These are phyloP conservation scores for Silurus glanis DNA, from an alignment of 2,113 vertebrate genomes.

Conservation along the genomic window DNA sequence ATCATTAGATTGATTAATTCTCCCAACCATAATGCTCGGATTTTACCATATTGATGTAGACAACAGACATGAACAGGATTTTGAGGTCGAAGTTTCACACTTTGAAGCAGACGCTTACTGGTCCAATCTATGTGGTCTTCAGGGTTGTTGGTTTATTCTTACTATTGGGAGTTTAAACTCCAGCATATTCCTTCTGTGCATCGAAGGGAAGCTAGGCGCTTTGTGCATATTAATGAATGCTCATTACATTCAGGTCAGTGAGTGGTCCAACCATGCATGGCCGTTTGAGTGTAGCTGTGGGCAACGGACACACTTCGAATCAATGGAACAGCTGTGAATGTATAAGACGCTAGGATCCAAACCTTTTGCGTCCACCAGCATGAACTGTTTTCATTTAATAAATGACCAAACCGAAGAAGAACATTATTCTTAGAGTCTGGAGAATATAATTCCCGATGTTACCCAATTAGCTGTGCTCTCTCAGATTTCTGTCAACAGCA, in stretches of 20 bases:
- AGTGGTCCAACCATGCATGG: constrained; percentile 11
- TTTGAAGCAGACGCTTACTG: not conserved
- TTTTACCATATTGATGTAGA: not conserved
- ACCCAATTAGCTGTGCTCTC: not conserved
- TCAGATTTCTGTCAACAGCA: not conserved
- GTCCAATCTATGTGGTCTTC: not conserved
- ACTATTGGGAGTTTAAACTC: not conserved
- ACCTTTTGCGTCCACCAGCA: not conserved
- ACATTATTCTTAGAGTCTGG: not conserved
- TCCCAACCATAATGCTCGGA: not conserved
- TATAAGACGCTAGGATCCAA: not conserved
- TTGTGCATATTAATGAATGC: constrained; percentile 31
- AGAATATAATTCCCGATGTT: not conserved
- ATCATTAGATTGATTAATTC: not conserved
- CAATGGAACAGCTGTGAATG: not conserved
- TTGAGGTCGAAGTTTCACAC: not conserved
- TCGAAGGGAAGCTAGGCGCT: not conserved
- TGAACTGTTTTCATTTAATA: not conserved
- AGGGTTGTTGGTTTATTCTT: not conserved
- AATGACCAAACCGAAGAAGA: not conserved
- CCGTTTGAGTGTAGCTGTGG: not conserved
- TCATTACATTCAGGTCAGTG: constrained; percentile 27
- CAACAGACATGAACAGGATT: not conserved
- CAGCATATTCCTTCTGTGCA: not conserved
- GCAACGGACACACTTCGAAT: constrained; percentile 3